phyloP scores from a whole-genome alignment of 2,113 vertebrate species.

The Dicerorhinus sumatrensis region DNA sequence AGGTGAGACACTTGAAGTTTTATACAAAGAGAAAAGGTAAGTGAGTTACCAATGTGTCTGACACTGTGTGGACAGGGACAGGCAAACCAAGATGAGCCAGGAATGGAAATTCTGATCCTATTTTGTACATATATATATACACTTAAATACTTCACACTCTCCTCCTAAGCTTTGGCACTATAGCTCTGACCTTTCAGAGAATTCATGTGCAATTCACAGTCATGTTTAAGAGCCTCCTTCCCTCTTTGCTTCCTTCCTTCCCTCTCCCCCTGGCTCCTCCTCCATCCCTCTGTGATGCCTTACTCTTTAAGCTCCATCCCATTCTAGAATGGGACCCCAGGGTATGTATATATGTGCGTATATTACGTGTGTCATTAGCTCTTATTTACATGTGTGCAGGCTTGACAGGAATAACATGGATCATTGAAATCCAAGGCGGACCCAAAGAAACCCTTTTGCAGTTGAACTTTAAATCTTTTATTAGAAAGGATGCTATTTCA shows the following conservation, averaged over 20 bases:
- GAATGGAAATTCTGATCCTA: conserved; percentile 20
- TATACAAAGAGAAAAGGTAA: not conserved
- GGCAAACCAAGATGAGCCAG: conserved; percentile 8
- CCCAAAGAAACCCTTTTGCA: not conserved
- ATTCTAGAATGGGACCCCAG: not conserved
- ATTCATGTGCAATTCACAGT: not conserved
- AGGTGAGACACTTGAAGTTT: conserved; percentile 44
- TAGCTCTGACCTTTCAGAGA: not conserved
- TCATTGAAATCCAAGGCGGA: not conserved
- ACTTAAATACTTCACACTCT: not conserved
- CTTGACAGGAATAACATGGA: not conserved
- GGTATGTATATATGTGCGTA: not conserved
- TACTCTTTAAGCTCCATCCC: not conserved
- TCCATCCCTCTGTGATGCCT: not conserved
- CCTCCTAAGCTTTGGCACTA: not conserved
- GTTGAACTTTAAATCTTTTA: conserved; percentile 20
- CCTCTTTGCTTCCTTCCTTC: not conserved
- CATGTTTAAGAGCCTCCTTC: not conserved
- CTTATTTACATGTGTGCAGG: not conserved
- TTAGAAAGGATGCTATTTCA: conserved; percentile 38
- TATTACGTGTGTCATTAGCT: not conserved
- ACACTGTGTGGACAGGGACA: not conserved
- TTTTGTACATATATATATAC: not conserved
- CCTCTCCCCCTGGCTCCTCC: not conserved
- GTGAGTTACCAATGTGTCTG: not conserved